These are phyloP conservation scores for Aurelia aurita DNA, from an alignment of 30 jellyfish, hydroid and myxozoan genomes.

Conservation along the genomic window DNA sequence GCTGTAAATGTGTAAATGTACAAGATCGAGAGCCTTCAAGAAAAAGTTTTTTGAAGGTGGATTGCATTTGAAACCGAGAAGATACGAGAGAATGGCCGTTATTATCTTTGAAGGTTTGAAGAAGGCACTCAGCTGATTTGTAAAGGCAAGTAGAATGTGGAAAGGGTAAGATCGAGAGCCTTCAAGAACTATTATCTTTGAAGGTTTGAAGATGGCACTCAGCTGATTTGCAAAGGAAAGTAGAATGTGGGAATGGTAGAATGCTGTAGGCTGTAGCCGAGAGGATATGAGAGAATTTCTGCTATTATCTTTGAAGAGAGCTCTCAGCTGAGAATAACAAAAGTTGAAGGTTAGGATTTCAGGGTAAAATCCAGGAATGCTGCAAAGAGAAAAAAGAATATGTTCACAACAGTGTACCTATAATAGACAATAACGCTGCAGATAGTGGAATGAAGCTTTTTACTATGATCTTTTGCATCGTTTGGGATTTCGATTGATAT, in stretches of 20 bases:
- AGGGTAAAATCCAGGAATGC: too few species aligned
- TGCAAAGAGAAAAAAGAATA: too few species aligned
- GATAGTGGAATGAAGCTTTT: too few species aligned
- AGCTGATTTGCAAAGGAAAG: slow-evolving; percentile 15
- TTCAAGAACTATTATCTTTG: slow-evolving; percentile 74
- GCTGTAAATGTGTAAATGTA: too few species aligned
- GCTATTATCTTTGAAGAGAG: slow-evolving; percentile 57
- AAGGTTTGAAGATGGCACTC: slow-evolving; percentile 65
- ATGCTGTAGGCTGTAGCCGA: too few species aligned
- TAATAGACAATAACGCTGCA: too few species aligned
- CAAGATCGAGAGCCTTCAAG: too few species aligned
- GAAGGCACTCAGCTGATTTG: slow-evolving; percentile 46
- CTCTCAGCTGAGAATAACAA: slow-evolving; percentile 54
- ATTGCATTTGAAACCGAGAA: slow-evolving; percentile 85
- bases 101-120: slow-evolving; percentile 76
- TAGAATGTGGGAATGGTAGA: not conserved
- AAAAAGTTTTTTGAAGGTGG: slow-evolving; percentile 84
- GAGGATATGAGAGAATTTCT: too few species aligned
- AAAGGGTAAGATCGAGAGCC: not conserved
- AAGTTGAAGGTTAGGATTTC: too few species aligned
- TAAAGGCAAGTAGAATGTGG: not conserved
- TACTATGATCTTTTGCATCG: too few species aligned
- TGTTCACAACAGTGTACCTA: too few species aligned
- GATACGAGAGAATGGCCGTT: slow-evolving; percentile 89
- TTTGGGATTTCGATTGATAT: too few species aligned